A percentile compares a stretch with the other conserved stretches of the same genome.
These are phyloP conservation scores for Drosophila simulans DNA, from an alignment of 1,140 invertebrate genomes.

Conservation along the genomic window DNA sequence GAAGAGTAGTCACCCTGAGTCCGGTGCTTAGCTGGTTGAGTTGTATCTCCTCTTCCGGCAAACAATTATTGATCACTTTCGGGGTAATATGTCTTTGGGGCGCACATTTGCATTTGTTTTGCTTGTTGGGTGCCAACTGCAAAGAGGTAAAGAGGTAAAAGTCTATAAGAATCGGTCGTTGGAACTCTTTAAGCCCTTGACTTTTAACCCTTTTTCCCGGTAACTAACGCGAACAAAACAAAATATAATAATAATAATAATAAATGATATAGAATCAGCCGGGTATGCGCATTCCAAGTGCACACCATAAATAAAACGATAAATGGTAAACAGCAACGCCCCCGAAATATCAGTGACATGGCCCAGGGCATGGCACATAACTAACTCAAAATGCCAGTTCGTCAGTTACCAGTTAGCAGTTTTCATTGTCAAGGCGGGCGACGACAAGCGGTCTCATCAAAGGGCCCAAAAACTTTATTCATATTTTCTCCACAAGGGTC, in stretches of 20 bases:
- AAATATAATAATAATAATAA: slow-evolving; percentile 31
- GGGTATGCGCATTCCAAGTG: slow-evolving; percentile 62
- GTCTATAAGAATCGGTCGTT: slow-evolving; percentile 28
- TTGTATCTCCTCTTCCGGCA: slow-evolving; percentile 41
- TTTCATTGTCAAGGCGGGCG: slow-evolving; percentile 77
- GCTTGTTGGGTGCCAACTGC: slow-evolving; percentile 62
- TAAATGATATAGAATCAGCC: slow-evolving; percentile 47
- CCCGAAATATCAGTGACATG: slow-evolving; percentile 26
- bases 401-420: slow-evolving; percentile 59
- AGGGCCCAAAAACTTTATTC: slow-evolving; percentile 70
- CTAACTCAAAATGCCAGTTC: slow-evolving; percentile 46
- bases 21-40: slow-evolving; percentile 60
- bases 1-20: slow-evolving; percentile 38
- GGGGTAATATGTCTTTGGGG: slow-evolving; percentile 63
- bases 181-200: slow-evolving; percentile 71
- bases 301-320: slow-evolving; percentile 71
- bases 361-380: slow-evolving; percentile 17
- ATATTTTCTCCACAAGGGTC: slow-evolving; percentile 60
- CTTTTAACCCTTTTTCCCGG: slow-evolving; percentile 64
- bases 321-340: slow-evolving; percentile 45
- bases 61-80: slow-evolving; percentile 66
- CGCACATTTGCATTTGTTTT: slow-evolving; percentile 78
- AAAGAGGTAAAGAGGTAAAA: slow-evolving; percentile 40
- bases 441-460: slow-evolving; percentile 73
- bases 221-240: slow-evolving; percentile 32